Conservation (phyloP, 2,797 vertebrate genomes). For the Cynopterus sphinx region DNA sequence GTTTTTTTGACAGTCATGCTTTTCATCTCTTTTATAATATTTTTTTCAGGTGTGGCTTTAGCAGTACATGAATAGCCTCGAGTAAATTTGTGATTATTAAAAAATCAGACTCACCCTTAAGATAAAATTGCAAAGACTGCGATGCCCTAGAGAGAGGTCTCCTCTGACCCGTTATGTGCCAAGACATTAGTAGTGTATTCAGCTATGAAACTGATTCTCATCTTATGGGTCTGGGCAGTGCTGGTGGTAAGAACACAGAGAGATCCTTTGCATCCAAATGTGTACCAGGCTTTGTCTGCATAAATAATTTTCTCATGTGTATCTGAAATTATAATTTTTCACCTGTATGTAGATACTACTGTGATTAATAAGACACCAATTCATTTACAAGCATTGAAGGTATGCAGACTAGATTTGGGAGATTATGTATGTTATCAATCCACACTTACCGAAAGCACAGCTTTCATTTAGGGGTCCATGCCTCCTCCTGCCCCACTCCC, state of each 20-base stretch:
- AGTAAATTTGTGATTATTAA: conserved; percentile 2
- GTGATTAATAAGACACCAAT: not conserved
- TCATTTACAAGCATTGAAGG: not conserved
- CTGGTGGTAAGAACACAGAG: not conserved
- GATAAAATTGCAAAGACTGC: not conserved
- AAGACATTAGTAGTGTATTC: not conserved
- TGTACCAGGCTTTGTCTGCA: not conserved
- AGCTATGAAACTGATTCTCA: not conserved
- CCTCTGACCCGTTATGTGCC: not conserved
- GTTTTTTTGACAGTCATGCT: not conserved
- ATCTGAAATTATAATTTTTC: not conserved
- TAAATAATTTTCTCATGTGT: not conserved
- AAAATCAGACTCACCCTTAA: not conserved
- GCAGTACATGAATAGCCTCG: not conserved
- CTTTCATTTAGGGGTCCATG: not conserved
- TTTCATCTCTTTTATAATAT: not conserved
- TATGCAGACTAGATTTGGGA: not conserved
- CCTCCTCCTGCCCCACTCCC: no score
- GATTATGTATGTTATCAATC: not conserved
- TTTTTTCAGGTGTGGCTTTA: not conserved
- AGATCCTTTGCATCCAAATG: not conserved
- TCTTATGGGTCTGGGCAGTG: not conserved
- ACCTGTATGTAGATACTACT: not conserved
- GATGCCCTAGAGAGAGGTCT: not conserved
- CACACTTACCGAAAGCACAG: not conserved